Conservation (phyloP, 2,113 vertebrate species). For the Amphiprion ocellaris region DNA sequence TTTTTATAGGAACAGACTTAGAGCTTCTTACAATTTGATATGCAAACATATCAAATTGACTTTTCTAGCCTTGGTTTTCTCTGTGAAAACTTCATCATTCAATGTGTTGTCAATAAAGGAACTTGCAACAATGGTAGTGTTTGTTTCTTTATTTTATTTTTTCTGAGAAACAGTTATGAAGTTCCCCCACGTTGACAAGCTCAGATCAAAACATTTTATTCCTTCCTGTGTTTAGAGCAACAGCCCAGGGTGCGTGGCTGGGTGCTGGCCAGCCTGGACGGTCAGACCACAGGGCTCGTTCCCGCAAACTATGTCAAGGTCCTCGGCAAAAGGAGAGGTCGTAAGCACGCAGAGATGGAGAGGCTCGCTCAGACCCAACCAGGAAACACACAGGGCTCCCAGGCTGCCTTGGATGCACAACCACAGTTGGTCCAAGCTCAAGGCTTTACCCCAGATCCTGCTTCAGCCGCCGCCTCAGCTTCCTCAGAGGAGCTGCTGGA, state of each 20-base stretch:
- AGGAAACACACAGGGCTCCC: slow-evolving; percentile 37
- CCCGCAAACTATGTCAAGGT: slow-evolving; percentile 97
- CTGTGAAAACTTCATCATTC: no score
- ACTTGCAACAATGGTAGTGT: no score
- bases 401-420: slow-evolving; percentile 18
- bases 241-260: slow-evolving; percentile 96
- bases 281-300: slow-evolving; percentile 92
- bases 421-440: slow-evolving; percentile 2
- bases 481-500: slow-evolving; percentile 90
- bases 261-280: slow-evolving; percentile 93
- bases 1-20: no score
- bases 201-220: neutral
- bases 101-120: no score
- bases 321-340: slow-evolving; percentile 94
- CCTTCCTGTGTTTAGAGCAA: slow-evolving; percentile 85
- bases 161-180: no score
- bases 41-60: no score
- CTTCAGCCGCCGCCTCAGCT: slow-evolving; percentile 57
- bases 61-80: no score
- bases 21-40: no score
- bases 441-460: neutral
- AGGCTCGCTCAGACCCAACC: slow-evolving; percentile 80
- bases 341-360: slow-evolving; percentile 84
- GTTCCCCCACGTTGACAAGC: no score
- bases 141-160: no score